Percentiles rank a stretch among this genome's conserved stretches.
Evolutionary conservation across 2,113 vertebrate genomes (phyloP).

Genomic region (Apus apus): DNA sequence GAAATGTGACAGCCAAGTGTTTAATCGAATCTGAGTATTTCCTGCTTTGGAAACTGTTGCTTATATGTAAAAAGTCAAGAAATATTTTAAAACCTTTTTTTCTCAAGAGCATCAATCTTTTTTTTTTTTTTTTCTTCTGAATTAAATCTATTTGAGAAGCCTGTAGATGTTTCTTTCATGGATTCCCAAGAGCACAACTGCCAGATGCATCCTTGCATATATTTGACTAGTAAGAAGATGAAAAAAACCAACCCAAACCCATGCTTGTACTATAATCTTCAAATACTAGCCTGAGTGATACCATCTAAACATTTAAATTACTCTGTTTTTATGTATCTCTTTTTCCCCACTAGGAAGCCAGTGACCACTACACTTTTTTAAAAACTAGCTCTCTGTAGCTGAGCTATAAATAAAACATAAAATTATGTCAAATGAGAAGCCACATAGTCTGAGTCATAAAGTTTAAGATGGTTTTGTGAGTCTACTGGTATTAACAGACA

Average conservation of each 20-base stretch:
- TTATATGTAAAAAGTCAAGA: background rate
- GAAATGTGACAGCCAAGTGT: slow-evolving; percentile 32
- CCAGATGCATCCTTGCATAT: slow-evolving; percentile 37
- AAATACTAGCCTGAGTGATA: background rate
- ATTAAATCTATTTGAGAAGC: slow-evolving; percentile 37
- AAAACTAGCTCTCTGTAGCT: background rate
- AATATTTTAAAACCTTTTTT: background rate
- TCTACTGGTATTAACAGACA: background rate
- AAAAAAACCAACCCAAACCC: background rate
- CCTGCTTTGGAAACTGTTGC: background rate
- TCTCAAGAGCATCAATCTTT: slow-evolving; percentile 48
- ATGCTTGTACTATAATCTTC: background rate
- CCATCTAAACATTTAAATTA: background rate
- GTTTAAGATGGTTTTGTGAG: background rate
- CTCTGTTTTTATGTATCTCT: background rate
- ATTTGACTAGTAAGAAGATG: slow-evolving; percentile 20
- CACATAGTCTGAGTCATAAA: background rate
- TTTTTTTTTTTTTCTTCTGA: slow-evolving; percentile 38
- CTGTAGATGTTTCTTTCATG: background rate
- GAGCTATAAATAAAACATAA: background rate
- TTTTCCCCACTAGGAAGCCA: background rate
- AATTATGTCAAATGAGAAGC: background rate
- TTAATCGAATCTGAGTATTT: slow-evolving; percentile 33
- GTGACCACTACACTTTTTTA: background rate
- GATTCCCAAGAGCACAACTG: slow-evolving; percentile 22